Conservation (phyloP, 2,888 invertebrate species). For the Yponomeuta cagnagella region DNA sequence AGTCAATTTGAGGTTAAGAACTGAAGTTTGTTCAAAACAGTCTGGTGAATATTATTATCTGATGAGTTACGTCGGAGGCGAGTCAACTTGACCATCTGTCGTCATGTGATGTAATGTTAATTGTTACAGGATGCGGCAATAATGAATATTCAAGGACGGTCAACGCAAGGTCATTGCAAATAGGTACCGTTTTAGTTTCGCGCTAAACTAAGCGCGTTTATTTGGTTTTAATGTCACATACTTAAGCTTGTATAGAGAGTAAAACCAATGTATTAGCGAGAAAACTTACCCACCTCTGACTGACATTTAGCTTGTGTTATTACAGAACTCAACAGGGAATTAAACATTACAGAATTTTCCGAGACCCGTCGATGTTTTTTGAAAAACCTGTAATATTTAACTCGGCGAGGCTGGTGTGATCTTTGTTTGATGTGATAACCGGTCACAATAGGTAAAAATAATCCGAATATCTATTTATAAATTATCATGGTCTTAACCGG, state of each 20-base stretch:
- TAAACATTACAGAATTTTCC: slow-evolving; percentile 78
- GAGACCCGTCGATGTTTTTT: slow-evolving; percentile 43
- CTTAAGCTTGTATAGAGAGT: not conserved
- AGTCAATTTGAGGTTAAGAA: not conserved
- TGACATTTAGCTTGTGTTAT: slow-evolving; percentile 81
- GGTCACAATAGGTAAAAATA: slow-evolving; percentile 66
- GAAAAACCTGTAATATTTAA: slow-evolving; percentile 45
- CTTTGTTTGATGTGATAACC: slow-evolving; percentile 59
- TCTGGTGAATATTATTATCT: not conserved
- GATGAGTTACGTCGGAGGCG: not conserved
- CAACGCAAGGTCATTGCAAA: slow-evolving; percentile 50
- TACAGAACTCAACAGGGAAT: slow-evolving; percentile 77
- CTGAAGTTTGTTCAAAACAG: not conserved
- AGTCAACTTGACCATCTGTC: slow-evolving; percentile 7
- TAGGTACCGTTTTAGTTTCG: slow-evolving; percentile 22
- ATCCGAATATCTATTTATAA: slow-evolving; percentile 63
- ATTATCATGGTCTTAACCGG: slow-evolving; percentile 55
- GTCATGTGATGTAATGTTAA: slow-evolving; percentile 19
- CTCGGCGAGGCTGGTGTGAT: slow-evolving; percentile 39
- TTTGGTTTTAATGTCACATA: not conserved
- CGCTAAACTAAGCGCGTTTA: not conserved
- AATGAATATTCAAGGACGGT: slow-evolving; percentile 57
- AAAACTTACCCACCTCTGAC: slow-evolving; percentile 84
- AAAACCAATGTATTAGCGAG: slow-evolving; percentile 11
- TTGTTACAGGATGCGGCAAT: slow-evolving; percentile 30